Conservation (phyloP, 2,888 invertebrate genomes). For the Callyntrura guangdongensis region DNA sequence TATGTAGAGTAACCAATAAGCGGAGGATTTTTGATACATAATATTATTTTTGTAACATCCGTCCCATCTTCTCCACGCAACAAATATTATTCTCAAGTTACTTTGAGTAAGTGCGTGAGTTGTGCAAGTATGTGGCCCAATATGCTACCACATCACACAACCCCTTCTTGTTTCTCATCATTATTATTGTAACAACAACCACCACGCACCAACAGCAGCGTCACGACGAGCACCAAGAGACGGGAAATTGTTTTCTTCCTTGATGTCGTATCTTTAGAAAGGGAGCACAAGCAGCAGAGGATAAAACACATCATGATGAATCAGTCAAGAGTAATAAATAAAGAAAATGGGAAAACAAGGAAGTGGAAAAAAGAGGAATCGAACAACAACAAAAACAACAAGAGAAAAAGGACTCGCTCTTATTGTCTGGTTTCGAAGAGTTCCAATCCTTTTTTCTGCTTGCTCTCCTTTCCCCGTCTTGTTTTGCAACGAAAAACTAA, state of each 20-base stretch:
- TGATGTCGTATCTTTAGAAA: neutral
- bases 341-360: conserved; percentile 65
- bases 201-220: neutral
- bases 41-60: conserved; percentile 7
- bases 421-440: neutral
- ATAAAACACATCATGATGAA: conserved; percentile 58
- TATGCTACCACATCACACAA: conserved; percentile 20
- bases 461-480: conserved; percentile 9
- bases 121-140: neutral
- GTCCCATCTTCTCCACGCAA: neutral
- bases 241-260: conserved; percentile 21
- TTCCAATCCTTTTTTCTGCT: conserved; percentile 37
- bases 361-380: conserved; percentile 40
- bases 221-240: neutral
- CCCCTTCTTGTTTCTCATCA: conserved; percentile 6
- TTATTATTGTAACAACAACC: neutral
- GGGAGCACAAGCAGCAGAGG: neutral
- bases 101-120: conserved; percentile 15
- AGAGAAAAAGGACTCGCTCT: conserved; percentile 9
- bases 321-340: conserved; percentile 79
- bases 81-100: conserved; percentile 51
- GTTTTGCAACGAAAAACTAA: conserved; percentile 62
- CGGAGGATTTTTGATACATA: neutral
- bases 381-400: neutral
- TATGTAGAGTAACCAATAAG: neutral